Base-by-base conservation (phyloP, 2,888 invertebrate genomes). In the Bombyx huttoni region DNA sequence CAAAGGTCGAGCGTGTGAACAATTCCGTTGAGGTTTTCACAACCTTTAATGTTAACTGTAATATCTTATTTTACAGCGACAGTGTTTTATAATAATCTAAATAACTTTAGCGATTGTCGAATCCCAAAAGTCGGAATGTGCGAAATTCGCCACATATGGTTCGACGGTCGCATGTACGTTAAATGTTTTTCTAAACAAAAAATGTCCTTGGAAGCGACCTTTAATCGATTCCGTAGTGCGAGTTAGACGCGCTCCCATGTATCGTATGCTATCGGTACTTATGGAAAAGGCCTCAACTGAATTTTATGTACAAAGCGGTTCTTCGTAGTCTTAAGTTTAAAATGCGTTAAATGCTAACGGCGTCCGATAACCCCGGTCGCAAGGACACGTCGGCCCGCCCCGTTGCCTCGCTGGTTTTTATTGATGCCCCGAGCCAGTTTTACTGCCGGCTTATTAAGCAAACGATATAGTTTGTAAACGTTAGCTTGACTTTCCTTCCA, bases 271-370 rank as follows among this genome's bases (percentile, higher is more conserved):
- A 80, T 86, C 82, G 83, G 84, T 84, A 83, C 80, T 68, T 69
- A 70, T 68, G 67, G 71, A 78, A 84, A 87, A 84, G 78, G 78
- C 72, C 79, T 73, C 80, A 81, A 86, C 83, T 86, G 85, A 86
- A 81, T 86, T 84, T 82, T 77, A 84, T 85, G 75, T 79, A 70
- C 75, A 67, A 65, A 80, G 84, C 83, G 81, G 83, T 81, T 81
- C 77, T 80, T 79, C 79, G 81, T 77, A 78, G 82, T 82, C 75
- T 80, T 77, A 72, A 68, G 72, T 79, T 82, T 77, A 79, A 77
- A 81, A 81, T 71, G 69, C 75, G 78, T 78, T 86, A 85, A 87
- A 88, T 88, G 88, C 76, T 87, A 86, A 73, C 76, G 70, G 79
- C 76, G 86, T 78, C 73, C 88, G 82, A 87, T 87, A 86, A 88